Evolutionary conservation across 2,888 invertebrate species (phyloP).

Genomic region (Melipona bicolor): DNA sequence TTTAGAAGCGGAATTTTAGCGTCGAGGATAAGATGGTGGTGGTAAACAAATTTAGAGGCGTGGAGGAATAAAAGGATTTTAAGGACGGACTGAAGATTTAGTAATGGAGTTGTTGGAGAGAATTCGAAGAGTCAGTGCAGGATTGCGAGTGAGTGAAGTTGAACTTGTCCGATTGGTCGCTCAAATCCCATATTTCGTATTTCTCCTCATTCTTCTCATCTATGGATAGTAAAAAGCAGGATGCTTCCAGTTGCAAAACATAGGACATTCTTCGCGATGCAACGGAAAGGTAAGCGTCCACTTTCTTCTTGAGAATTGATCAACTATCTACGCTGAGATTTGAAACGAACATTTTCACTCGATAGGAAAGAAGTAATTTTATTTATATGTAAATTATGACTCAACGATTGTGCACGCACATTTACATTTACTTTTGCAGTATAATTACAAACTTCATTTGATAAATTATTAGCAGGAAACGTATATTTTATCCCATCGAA

Average conservation of each 20-base stretch:
- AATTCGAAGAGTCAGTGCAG: neutral
- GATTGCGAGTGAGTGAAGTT: neutral
- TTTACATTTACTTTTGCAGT: neutral
- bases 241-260: neutral
- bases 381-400: neutral
- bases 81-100: neutral
- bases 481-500: neutral
- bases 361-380: neutral
- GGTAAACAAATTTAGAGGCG: neutral
- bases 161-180: neutral
- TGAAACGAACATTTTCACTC: neutral
- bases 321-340: neutral
- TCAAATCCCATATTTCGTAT: neutral
- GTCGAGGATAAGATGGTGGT: neutral
- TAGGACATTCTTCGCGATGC: neutral
- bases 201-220: neutral
- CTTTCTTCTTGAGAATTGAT: neutral
- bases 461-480: neutral
- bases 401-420: neutral
- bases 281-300: neutral
- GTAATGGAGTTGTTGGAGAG: neutral
- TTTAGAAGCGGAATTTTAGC: slow-evolving; percentile 5
- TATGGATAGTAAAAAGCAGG: neutral
- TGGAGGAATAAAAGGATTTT: slow-evolving; percentile 4
- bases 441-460: neutral